Percentiles rank a stretch among this genome's conserved stretches.
These are phyloP conservation scores for Apantesis nais DNA, from an alignment of 2,888 invertebrate species.

Conservation along the genomic window DNA sequence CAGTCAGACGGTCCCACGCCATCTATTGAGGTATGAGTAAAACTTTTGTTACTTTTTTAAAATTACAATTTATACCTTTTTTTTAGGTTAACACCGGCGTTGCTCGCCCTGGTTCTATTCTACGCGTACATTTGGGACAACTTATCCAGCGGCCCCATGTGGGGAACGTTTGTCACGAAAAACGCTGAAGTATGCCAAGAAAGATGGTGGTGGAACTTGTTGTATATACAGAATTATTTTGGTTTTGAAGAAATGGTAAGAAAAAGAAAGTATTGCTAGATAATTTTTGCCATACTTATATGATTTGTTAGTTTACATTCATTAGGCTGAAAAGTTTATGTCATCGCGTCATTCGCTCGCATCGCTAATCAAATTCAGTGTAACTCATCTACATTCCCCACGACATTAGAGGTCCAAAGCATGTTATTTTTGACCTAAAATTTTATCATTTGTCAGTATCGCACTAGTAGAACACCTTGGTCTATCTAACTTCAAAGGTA, in stretches of 20 bases:
- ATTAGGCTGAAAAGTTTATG: background rate
- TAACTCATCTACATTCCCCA: too few relatives aligned
- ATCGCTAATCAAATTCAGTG: too few relatives aligned
- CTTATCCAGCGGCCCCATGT: constrained; percentile 88
- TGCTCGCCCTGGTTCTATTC: constrained; percentile 87
- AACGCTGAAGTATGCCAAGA: constrained; percentile 88
- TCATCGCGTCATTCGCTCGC: too few relatives aligned
- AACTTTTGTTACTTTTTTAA: too few relatives aligned
- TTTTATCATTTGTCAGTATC: background rate
- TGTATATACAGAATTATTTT: constrained; percentile 89
- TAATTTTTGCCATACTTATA: background rate
- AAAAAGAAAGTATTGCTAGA: background rate
- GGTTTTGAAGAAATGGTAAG: constrained; percentile 89
- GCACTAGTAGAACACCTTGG: background rate
- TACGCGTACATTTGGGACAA: constrained; percentile 89
- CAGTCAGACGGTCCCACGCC: too few relatives aligned
- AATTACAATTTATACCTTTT: too few relatives aligned
- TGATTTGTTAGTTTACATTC: background rate
- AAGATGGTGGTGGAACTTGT: constrained; percentile 88
- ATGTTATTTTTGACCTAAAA: background rate
- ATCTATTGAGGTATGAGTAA: too few relatives aligned
- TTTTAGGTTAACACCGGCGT: constrained; percentile 87
- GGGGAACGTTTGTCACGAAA: constrained; percentile 87
- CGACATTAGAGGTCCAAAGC: background rate
- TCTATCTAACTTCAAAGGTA: background rate